Evolutionary conservation across 2,888 invertebrate species (phyloP), one percentile per base, ranked within the genome.

Genomic region (Andrena bicolor): DNA sequence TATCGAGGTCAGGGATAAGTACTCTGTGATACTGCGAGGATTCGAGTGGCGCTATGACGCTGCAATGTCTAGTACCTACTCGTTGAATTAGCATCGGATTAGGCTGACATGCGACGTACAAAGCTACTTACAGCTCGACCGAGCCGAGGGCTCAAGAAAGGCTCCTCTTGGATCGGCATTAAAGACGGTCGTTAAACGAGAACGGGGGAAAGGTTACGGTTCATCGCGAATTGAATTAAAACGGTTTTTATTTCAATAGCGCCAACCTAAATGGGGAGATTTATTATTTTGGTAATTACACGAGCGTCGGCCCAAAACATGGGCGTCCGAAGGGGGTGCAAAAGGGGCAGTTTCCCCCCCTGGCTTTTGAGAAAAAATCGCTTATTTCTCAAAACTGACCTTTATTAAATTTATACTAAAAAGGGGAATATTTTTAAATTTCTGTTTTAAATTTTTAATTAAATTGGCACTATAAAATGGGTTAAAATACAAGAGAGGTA

Each of bases 251-350:
- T 35, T 76, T 71, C 63, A 66, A 71, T 72, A 63, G 66, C 77
- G 49, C 20, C 32, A 4, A 3, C 32, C 48, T 80, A 78, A 77
- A 80, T 63, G 48, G 58, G 3, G 1, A 20, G 65, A 60, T 61
- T 77, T 78, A 78, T 77, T 80, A 72, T 77, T 70, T 76, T 70
- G 7, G 56, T 71, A 80, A 80, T 80, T 80, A 61, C 53, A n/a
- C 30, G 30, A 6, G 6, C 58, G 30, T 65, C 4, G 60, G n/a
- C 32, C 20, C 53, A 23, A 77, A 80, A 77, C 48, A 1, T 23
- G 23, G 23, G 23, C 23, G 23, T 23, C 23, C 23, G 1, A 1
- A 23, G 23, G 23, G 23, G 23, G 1, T 23, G 23, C 23, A 23
- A 23, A 23, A 23, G 23, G 23, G 23, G 23, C 23, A 23, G 23